Evolutionary conservation across 2,888 invertebrate genomes (phyloP).

Genomic region (Drosophila koepferae): DNA sequence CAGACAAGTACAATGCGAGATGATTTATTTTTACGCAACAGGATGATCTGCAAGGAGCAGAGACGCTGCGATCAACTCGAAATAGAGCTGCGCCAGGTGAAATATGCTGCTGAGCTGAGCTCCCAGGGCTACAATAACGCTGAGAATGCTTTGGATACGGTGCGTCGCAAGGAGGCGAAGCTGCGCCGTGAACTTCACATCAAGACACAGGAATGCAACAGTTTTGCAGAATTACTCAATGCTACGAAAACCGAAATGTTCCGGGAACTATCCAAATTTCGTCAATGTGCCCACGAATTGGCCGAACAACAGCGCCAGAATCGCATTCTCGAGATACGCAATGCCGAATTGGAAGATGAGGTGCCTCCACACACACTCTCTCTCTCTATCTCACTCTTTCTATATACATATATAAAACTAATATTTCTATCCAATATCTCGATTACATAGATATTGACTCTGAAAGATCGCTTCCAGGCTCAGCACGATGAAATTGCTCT

Average conservation of each 20-base stretch:
- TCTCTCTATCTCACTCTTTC: not conserved
- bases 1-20: conserved; percentile 26
- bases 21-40: conserved; percentile 28
- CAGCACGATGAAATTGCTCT: conserved; percentile 27
- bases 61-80: conserved; percentile 26
- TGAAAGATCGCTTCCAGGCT: conserved; percentile 33
- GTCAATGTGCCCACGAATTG: conserved; percentile 28
- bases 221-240: conserved; percentile 24
- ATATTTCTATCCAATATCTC: not conserved
- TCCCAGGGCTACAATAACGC: conserved; percentile 14
- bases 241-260: conserved; percentile 37
- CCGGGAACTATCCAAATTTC: conserved; percentile 32
- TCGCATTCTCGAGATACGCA: conserved; percentile 25
- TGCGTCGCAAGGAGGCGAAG: not conserved
- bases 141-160: conserved; percentile 7
- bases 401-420: not conserved
- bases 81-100: conserved; percentile 11
- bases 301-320: conserved; percentile 40
- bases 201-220: conserved; percentile 39
- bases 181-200: conserved; percentile 23
- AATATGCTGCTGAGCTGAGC: not conserved
- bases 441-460: conserved; percentile 18
- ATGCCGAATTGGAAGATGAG: conserved; percentile 42
- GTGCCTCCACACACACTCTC: conserved; percentile 3
- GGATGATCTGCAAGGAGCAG: conserved; percentile 28